Evolutionary conservation across 2,888 invertebrate genomes (phyloP), one percentile per base, ranked within the genome.

Genomic region (Megastigmus dorsalis): DNA sequence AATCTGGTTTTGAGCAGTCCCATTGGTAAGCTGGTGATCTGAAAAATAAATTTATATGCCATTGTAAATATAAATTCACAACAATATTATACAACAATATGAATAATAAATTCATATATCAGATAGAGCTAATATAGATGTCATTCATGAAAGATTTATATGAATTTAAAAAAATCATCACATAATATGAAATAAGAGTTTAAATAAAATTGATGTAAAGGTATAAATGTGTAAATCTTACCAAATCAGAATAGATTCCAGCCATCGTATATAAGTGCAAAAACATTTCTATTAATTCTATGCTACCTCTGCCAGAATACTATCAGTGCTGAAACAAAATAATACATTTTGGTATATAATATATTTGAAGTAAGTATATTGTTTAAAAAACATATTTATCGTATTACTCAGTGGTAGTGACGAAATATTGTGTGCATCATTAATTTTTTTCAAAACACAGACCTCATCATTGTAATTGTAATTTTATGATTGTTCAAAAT

Each of bases 101-200:
- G n/a, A 38, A 36, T 43, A 43, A 41, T 20, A 9, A 54, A 18
- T 43, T 23, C 4, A 45, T 36, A 15, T 67, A 33, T 85, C 85
- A 85, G 85, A 82, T 86, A 85, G 85, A 86, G 85, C 84, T 86
- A 86, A 85, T 85, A 80, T 43, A 38, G 54, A 55, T 77, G 28
- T 76, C 80, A 84, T 82, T 85, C 86, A 86, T 75, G 80, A 67
- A 76, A 76, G 79, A 81, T 82, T 82, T 81, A 81, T 75, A 75
- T 76, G 75, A 82, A 77, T 36, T 50, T 36, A 66, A 75, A 79
- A 78, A 48, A 70, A 67, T 73, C 76, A 78, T 77, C 77, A 77
- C 77, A 77, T 59, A 0, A 48, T 71, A 41, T 43, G 7, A 52
- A 60, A 66, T 30, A 45, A 48, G 9, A 20, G 7, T 52, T 28